Evolutionary conservation across 1,140 invertebrate species (phyloP).

Genomic region (Pachyrhynchus sulphureomaculatus): DNA sequence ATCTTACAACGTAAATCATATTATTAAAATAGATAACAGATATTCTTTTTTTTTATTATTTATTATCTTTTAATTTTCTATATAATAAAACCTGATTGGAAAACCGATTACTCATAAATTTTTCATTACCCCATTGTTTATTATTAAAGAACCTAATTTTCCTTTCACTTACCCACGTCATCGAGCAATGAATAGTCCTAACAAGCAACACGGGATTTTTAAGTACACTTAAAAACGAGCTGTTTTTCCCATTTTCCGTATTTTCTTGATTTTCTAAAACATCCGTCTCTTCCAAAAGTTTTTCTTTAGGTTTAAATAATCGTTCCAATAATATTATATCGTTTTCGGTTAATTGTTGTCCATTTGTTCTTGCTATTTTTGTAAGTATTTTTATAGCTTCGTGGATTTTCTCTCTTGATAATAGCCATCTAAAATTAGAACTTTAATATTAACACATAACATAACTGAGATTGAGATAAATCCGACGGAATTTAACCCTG

Average conservation of each 20-base stretch:
- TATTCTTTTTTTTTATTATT: too few species aligned
- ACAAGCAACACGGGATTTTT: slow-evolving; percentile 15
- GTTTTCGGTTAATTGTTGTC: slow-evolving; percentile 57
- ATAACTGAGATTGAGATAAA: too few species aligned
- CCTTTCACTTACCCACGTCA: slow-evolving; percentile 17
- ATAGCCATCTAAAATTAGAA: slow-evolving; percentile 65
- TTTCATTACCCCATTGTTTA: too few species aligned
- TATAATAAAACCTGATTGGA: too few species aligned
- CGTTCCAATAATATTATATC: slow-evolving; percentile 47
- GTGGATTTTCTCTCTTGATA: slow-evolving; percentile 66
- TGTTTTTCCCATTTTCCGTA: not conserved
- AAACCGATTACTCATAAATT: too few species aligned
- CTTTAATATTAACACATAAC: too few species aligned
- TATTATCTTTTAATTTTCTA: too few species aligned
- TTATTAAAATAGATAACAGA: too few species aligned
- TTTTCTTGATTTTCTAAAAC: not conserved
- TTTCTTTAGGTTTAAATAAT: slow-evolving; percentile 33
- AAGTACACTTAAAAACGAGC: slow-evolving; percentile 2
- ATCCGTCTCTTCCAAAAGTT: slow-evolving; percentile 1
- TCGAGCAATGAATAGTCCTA: slow-evolving; percentile 24
- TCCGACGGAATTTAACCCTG: too few species aligned
- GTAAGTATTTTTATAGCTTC: slow-evolving; percentile 62
- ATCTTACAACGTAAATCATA: too few species aligned
- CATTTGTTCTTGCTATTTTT: slow-evolving; percentile 69
- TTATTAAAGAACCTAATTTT: not conserved